These are phyloP conservation scores for Lutjanus argentimaculatus DNA, from an alignment of 2,797 vertebrate species.

Conservation along the genomic window DNA sequence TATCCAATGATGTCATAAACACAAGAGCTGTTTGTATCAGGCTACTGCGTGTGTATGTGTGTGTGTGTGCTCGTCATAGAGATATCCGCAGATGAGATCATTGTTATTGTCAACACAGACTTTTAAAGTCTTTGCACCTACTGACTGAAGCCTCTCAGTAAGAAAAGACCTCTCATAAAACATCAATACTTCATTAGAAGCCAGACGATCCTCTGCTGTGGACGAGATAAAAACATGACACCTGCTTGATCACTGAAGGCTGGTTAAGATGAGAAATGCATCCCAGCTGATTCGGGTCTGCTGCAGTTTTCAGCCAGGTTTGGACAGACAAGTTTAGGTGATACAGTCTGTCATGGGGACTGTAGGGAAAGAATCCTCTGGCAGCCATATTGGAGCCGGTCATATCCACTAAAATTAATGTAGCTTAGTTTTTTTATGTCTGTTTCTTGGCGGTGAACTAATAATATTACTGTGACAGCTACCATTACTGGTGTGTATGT, in stretches of 20 bases:
- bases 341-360: background rate
- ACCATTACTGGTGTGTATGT: background rate
- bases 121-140: conserved; percentile 10
- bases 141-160: background rate
- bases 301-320: conserved; percentile 8
- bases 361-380: background rate
- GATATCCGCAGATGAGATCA: conserved; percentile 56
- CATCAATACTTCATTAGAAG: conserved; percentile 34
- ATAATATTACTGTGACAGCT: background rate
- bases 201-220: background rate
- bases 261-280: background rate
- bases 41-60: conserved; percentile 28
- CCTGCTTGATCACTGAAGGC: conserved; percentile 7
- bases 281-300: conserved; percentile 14
- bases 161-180: conserved; percentile 20
- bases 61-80: conserved; percentile 15
- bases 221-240: conserved; percentile 14
- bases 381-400: background rate
- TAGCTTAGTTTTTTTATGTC: too few relatives aligned
- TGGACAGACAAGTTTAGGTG: background rate
- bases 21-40: conserved; percentile 35
- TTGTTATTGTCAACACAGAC: conserved; percentile 16
- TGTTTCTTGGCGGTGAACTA: background rate
- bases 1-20: conserved; percentile 62
- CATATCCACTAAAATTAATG: background rate